A percentile compares a stretch with the other conserved stretches of the same genome.
phyloP scores from a whole-genome alignment of 2,113 vertebrate species.

The Varanus salvator region DNA sequence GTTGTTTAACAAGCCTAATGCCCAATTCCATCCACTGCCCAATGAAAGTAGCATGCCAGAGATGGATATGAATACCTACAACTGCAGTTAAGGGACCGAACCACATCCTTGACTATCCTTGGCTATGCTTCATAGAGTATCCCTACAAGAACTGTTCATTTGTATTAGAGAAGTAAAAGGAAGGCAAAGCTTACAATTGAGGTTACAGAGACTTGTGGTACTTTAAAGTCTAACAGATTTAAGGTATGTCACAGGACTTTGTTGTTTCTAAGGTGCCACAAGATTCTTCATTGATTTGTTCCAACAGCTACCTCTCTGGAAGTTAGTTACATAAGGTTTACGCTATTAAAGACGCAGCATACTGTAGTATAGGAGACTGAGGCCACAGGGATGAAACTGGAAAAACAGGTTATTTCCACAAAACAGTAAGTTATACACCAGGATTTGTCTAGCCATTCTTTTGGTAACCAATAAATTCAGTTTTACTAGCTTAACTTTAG shows the following conservation, averaged over 20 bases:
- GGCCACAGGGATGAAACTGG: background rate
- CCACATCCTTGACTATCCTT: background rate
- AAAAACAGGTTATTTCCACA: background rate
- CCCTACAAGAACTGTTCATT: constrained; percentile 41
- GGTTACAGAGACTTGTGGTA: constrained; percentile 3
- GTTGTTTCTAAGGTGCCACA: too few species aligned
- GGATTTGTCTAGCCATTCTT: background rate
- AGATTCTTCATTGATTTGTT: too few species aligned
- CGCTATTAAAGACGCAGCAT: background rate
- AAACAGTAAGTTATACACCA: background rate
- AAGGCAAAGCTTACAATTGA: constrained; percentile 26
- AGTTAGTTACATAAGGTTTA: constrained; percentile 18
- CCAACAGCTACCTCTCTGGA: background rate
- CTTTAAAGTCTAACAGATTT: too few species aligned
- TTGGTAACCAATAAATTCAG: background rate
- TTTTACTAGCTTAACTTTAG: background rate
- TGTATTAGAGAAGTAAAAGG: constrained; percentile 45
- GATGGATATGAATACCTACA: background rate
- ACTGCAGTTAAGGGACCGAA: too few species aligned
- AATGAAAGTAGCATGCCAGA: background rate
- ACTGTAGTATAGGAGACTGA: background rate
- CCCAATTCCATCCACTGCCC: background rate
- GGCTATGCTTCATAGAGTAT: constrained; percentile 9
- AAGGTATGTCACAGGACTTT: too few species aligned
- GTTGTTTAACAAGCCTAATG: background rate